A percentile compares a stretch with the other conserved stretches of the same genome.
These are phyloP conservation scores for Plectropomus leopardus DNA, from an alignment of 2,113 vertebrate genomes.

Conservation along the genomic window DNA sequence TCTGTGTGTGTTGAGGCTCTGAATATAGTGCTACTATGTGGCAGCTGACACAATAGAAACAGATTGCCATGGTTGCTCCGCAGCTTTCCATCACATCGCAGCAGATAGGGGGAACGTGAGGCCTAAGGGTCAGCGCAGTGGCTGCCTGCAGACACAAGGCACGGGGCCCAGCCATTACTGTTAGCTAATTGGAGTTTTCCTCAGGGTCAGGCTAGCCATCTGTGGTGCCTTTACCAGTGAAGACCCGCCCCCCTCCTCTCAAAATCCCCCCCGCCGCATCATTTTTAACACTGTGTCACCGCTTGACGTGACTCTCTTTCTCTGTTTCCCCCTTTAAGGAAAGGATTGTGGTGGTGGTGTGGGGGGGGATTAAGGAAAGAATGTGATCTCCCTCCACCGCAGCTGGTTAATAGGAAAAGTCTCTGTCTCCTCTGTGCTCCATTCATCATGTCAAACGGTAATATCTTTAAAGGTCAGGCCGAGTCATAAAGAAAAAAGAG, in stretches of 20 bases:
- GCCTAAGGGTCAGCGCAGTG: constrained; percentile 70
- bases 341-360: neutral
- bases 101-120: constrained; percentile 59
- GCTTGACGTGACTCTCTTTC: constrained; percentile 39
- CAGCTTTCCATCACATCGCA: constrained; percentile 70
- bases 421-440: constrained; percentile 70
- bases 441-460: constrained; percentile 82
- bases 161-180: constrained; percentile 72
- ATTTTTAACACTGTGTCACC: constrained; percentile 66
- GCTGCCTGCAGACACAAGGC: constrained; percentile 66
- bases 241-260: constrained; percentile 41
- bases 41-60: constrained; percentile 76
- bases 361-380: constrained; percentile 26
- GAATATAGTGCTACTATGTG: constrained; percentile 42
- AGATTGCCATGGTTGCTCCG: constrained; percentile 67
- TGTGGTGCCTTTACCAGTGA: constrained; percentile 53
- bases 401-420: constrained; percentile 80
- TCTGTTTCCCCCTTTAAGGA: constrained; percentile 43
- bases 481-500: constrained; percentile 81
- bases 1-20: constrained; percentile 6
- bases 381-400: constrained; percentile 55
- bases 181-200: constrained; percentile 81
- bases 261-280: constrained; percentile 25
- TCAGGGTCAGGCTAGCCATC: constrained; percentile 71
- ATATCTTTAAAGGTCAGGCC: constrained; percentile 84